A percentile compares a stretch with the other conserved stretches of the same genome.
phyloP scores from a whole-genome alignment of 2,113 vertebrate genomes.

The Mormyrus iriodes region DNA sequence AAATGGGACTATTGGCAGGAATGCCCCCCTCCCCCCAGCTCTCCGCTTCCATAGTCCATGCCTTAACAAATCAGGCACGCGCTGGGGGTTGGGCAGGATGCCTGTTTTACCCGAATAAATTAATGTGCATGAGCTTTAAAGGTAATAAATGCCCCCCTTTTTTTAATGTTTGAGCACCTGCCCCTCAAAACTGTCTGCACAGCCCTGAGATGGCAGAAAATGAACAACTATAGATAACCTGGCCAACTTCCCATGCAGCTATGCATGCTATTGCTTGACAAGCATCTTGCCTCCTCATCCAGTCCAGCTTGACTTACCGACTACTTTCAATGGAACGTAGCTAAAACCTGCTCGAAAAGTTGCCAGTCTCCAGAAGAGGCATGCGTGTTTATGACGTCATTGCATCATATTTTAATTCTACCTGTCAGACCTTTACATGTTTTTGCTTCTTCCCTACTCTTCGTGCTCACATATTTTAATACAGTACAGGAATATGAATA shows the following conservation, averaged over 20 bases:
- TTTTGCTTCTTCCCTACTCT: background rate
- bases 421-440: background rate
- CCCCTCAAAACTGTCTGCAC: too few relatives aligned
- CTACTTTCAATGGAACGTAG: background rate
- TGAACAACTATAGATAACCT: background rate
- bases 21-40: too few relatives aligned
- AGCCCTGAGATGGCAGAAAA: background rate
- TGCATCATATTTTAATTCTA: background rate
- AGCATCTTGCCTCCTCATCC: background rate
- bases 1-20: too few relatives aligned
- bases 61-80: too few relatives aligned
- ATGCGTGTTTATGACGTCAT: background rate
- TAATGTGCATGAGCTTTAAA: too few relatives aligned
- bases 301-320: background rate
- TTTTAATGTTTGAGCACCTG: too few relatives aligned
- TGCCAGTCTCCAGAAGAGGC: background rate
- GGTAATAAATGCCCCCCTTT: too few relatives aligned
- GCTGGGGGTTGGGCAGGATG: too few relatives aligned
- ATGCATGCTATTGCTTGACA: background rate
- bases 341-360: background rate
- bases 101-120: too few relatives aligned
- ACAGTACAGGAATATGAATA: background rate
- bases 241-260: background rate
- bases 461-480: background rate
- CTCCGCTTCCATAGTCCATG: too few relatives aligned